Conservation (phyloP, 2,797 vertebrate species). For the Cottoperca gobio region DNA sequence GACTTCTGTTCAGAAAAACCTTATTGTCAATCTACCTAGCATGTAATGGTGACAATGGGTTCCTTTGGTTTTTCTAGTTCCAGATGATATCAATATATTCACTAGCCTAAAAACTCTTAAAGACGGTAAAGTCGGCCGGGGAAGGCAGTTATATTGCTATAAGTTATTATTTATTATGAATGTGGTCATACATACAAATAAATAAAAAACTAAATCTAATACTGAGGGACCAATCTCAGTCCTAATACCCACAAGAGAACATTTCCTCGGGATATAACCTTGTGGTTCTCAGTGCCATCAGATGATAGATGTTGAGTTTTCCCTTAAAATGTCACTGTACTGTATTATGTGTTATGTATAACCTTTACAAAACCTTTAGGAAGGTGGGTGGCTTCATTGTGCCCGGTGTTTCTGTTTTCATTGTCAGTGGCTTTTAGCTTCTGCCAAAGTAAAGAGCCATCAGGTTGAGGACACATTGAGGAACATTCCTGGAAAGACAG, state of each 20-base stretch:
- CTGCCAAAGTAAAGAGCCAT: not conserved
- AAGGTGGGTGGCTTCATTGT: not conserved
- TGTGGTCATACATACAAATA: no score
- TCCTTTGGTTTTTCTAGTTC: no score
- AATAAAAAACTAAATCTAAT: not conserved
- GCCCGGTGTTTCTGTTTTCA: constrained; percentile 25
- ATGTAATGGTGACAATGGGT: no score
- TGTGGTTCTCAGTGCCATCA: not conserved
- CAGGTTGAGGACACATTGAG: not conserved
- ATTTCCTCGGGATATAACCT: no score
- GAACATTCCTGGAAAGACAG: not conserved
- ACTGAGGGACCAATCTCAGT: not conserved
- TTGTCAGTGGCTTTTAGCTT: constrained; percentile 17
- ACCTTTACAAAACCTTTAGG: constrained; percentile 4
- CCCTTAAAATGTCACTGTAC: constrained; percentile 3
- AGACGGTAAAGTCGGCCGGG: no score
- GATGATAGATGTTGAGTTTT: not conserved
- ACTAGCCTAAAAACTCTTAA: no score
- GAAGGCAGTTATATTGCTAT: not conserved
- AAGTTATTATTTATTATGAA: not conserved
- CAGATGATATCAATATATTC: no score
- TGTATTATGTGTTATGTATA: not conserved
- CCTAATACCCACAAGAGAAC: no score
- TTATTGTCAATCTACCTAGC: no score
- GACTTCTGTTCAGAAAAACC: no score